Percentiles rank a stretch among this genome's conserved stretches.
Conservation (phyloP, 2,888 invertebrate genomes). For the Aporophyla nigra region DNA sequence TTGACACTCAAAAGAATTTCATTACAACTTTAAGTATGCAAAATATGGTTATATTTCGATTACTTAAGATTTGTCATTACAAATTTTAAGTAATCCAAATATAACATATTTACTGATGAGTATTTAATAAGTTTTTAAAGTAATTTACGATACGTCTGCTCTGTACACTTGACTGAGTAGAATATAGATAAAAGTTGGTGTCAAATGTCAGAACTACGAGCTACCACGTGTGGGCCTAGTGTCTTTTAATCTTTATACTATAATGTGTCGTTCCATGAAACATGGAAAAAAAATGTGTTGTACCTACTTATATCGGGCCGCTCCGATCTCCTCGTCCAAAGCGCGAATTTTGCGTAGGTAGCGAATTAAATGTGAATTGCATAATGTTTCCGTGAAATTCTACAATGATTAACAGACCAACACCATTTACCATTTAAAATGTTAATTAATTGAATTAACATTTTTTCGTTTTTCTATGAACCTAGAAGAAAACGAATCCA, state of each 20-base stretch:
- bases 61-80: too few species aligned
- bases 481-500: neutral
- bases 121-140: too few species aligned
- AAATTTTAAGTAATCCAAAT: too few species aligned
- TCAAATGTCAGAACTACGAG: neutral
- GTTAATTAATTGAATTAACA: neutral
- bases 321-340: neutral
- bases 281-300: neutral
- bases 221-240: neutral
- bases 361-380: neutral
- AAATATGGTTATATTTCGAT: too few species aligned
- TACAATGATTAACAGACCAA: neutral
- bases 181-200: neutral
- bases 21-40: too few species aligned
- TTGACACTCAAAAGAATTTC: too few species aligned
- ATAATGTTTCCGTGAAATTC: neutral
- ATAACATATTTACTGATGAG: too few species aligned
- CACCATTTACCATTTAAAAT: neutral
- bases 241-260: neutral
- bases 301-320: neutral
- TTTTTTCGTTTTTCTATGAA: neutral
- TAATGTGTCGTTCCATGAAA: neutral
- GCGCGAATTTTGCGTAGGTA: neutral
- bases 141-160: too few species aligned
- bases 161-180: too few species aligned